Percentiles rank a stretch among this genome's conserved stretches.
phyloP scores from a whole-genome alignment of 2,113 vertebrate genomes.

The Petroica traversi region DNA sequence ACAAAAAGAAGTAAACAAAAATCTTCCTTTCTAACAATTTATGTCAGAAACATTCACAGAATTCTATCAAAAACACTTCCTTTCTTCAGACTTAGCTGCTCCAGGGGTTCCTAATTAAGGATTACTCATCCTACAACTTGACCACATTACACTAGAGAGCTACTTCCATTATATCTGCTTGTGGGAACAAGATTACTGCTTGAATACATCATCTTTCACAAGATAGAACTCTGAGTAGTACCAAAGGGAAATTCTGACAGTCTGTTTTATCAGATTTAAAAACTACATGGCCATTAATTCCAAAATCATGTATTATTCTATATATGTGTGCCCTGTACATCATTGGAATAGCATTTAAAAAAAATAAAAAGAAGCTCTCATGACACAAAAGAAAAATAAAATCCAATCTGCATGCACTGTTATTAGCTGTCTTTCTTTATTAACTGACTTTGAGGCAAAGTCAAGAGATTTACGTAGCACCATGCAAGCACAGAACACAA shows the following conservation, averaged over 20 bases:
- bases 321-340: not conserved
- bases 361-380: not conserved
- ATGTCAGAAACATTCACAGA: not conserved
- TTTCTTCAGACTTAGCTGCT: not conserved
- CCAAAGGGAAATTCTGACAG: not conserved
- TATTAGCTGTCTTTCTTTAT: not conserved
- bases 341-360: not conserved
- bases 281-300: not conserved
- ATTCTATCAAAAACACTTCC: fast-evolving
- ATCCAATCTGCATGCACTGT: not conserved
- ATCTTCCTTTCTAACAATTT: not conserved
- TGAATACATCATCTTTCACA: not conserved
- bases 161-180: not conserved
- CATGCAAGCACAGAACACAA: not conserved
- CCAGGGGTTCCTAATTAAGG: not conserved
- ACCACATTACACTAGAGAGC: not conserved
- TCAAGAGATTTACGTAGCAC: not conserved
- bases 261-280: not conserved
- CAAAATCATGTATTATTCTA: not conserved
- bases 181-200: not conserved
- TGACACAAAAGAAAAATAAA: not conserved
- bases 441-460: not conserved
- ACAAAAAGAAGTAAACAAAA: not conserved
- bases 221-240: not conserved
- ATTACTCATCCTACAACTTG: not conserved